Evolutionary conservation across 2,888 invertebrate species (phyloP), one percentile per base, ranked within the genome.

Genomic region (Papilio gigon): DNA sequence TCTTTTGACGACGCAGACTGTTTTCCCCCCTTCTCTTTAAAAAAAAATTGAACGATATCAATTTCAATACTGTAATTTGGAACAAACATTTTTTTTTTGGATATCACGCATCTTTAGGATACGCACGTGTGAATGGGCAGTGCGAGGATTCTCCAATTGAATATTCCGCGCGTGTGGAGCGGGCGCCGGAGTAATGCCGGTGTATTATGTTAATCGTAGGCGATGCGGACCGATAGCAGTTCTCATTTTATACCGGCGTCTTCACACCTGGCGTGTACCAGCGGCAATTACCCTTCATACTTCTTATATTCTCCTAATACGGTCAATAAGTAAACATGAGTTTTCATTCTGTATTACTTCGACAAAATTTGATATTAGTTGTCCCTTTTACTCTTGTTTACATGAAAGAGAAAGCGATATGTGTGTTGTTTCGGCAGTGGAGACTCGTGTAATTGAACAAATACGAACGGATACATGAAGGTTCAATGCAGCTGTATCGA

Each of bases 161-260:
- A n/a, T 63, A 50, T 64, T 50, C 63, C n/a, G 14, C 63, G 35
- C 63, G 53, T 42, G 27, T 62, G 44, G 14, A 35, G 35, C 17
- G 8, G 44, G 40, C 60, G 60, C 62, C 44, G 61, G 12, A 12
- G 47, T 63, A 47, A 63, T 63, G 63, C 33, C 47, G 44, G 33
- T 44, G 47, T 47, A 22, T 33, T 63, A 64, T 64, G 63, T 35
- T 25, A 64, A 64, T 53, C 50, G 37, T 50, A 35, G n/a, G 20
- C 50, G 30, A 63, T 63, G 9, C 63, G 33, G 35, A 33, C 47
- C 22, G 47, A 47, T 50, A 50, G 63, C 47, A 50, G 63, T 53
- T 64, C 25, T 50, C 50, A 60, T 60, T 40, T 60, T n/a, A 60
- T 40, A 53, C 53, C 2, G 27, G 53, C 14, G 22, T 60, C 40